These are phyloP conservation scores for Pocillopora verrucosa DNA, from an alignment of 64 coral and sea anemone species.

Conservation along the genomic window DNA sequence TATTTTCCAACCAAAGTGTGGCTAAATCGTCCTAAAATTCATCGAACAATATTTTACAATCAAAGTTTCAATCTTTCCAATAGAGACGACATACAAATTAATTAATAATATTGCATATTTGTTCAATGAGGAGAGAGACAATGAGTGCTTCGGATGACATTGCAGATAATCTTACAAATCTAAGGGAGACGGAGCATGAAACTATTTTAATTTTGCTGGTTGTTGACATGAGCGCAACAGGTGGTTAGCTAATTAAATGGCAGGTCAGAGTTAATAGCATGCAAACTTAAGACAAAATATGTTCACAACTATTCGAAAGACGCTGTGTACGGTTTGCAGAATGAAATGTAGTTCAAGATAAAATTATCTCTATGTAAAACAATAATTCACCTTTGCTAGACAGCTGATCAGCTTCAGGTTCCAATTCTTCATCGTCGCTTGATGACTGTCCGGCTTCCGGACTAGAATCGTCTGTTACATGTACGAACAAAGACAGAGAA, in stretches of 20 bases:
- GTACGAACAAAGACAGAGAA: neutral
- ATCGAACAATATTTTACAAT: too few species aligned
- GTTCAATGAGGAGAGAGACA: neutral
- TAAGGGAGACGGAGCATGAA: neutral
- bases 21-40: too few species aligned
- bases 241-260: neutral
- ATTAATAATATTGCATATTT: constrained; percentile 3
- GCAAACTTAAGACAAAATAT: neutral
- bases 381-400: neutral
- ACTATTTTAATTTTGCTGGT: neutral
- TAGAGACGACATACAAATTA: neutral
- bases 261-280: neutral
- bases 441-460: constrained; percentile 16
- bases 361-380: neutral
- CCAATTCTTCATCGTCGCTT: constrained; percentile 12
- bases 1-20: too few species aligned
- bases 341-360: neutral
- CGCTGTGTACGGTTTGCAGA: neutral
- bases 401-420: constrained; percentile 17
- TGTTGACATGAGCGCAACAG: neutral
- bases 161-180: neutral
- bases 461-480: neutral
- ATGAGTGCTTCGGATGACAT: neutral
- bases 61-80: neutral
- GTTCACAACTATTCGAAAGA: neutral